phyloP scores from a whole-genome alignment of 2,888 invertebrate genomes.

The Neria commutata region DNA sequence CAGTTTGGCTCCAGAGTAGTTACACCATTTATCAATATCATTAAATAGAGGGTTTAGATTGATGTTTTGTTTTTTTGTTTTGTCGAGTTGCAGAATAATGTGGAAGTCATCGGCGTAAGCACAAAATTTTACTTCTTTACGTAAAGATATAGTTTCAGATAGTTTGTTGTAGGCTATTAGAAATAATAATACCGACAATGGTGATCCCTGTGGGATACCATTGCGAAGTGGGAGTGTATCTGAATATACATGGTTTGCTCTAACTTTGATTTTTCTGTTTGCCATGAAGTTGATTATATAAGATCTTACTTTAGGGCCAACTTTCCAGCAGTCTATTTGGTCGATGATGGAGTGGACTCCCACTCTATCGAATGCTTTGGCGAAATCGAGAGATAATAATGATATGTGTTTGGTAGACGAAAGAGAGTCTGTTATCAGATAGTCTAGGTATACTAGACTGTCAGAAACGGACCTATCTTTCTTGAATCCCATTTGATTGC shows the following conservation, averaged over 20 bases:
- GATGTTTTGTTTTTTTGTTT: constrained; percentile 4
- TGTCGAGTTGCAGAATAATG: constrained; percentile 12
- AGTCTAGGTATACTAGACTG: neutral
- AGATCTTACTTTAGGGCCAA: neutral
- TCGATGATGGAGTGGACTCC: neutral
- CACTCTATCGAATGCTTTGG: constrained; percentile 1
- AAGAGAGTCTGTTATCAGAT: neutral
- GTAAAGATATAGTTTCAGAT: neutral
- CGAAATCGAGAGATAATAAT: neutral
- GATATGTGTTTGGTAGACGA: neutral
- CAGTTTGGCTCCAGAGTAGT: constrained; percentile 21
- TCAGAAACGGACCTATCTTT: no score
- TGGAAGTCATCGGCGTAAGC: constrained; percentile 24
- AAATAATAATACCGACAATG: constrained; percentile 19
- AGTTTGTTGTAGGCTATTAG: constrained; percentile 25
- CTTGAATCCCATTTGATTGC: neutral
- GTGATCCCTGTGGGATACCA: constrained; percentile 24
- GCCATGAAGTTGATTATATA: constrained; percentile 2
- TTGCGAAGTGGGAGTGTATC: constrained; percentile 9
- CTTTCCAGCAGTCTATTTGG: no score
- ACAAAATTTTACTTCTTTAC: constrained; percentile 19
- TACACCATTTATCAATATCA: constrained; percentile 22
- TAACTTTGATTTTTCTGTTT: neutral
- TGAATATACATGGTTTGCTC: neutral
- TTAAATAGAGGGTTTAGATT: constrained; percentile 13